Base-by-base conservation (phyloP, 2,888 invertebrate genomes). In the Leptinotarsa rubiginosa region DNA sequence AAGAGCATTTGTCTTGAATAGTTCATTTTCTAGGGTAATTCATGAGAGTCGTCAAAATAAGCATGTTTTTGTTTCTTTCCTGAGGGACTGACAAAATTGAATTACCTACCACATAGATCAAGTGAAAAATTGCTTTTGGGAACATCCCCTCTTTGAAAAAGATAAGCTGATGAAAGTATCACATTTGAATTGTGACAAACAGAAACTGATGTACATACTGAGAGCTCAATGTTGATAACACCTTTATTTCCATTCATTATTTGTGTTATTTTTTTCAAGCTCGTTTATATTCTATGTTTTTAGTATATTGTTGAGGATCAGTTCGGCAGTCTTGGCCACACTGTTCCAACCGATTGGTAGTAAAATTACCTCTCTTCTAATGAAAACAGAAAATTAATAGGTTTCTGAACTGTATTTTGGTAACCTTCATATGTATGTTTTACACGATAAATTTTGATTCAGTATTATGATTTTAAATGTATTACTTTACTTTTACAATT, bases 381-480 rank as follows among this genome's bases (percentile, higher is more conserved):
- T 31, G 31, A 31, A 13, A 13, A 50, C 52, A 52, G 52, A 18
- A 52, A 50, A 52, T 18, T 2, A 52, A 18, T 52, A 10, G 52
- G 18, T 52, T 52, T 52, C n/a, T 15, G 25, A 22, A 22, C 20
- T 5, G 7, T 41, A 62, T 62, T 25, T 56, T 56, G 10, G 22
- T 68, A 52, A 54, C 15, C 69, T 69, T 47, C 47, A 56, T 69
- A 69, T 69, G 47, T 69, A 69, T 56, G 41, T 54, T 47, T 16
- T 56, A 16, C 56, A 69, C 3, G 16, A 69, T 69, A 16, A 52
- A 56, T 56, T 68, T 41, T 18, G 41, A 69, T 69, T 54, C 69
- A 69, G 69, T 69, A 69, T 69, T 56, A 69, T 47, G 20, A 20
- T 54, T 59, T 41, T 69, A 18, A n/a, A 52, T 56, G 13, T 69